Base-by-base conservation (phyloP, 2,888 invertebrate species). In the Lithophane socia region DNA sequence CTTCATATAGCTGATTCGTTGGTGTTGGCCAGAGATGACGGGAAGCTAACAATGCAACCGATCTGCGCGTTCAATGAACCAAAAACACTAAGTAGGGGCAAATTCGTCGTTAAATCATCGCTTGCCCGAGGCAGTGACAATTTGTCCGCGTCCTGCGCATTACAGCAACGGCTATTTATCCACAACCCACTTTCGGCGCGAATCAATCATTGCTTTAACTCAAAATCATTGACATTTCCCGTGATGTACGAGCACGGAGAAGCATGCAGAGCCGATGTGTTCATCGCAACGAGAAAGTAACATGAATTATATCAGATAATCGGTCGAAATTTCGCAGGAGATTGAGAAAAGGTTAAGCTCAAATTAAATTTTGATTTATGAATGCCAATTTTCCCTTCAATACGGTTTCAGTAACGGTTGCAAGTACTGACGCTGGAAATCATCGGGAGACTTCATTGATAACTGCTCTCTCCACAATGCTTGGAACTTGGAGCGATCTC, bases 331-430 rank as follows among this genome's bases (percentile, higher is more conserved):
- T 92, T 90, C 65, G 63, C 75, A 76, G 78, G 74, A 81, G 72
- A 80, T 88, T 80, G 87, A 79, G 87, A 83, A 93, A 93, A 93
- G 92, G 94, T 93, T 92, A 92, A 91, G 86, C 89, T 84, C 80
- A 90, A 91, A 93, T 94, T 93, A 92, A 89, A 89, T 86, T 81
- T 90, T 92, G 93, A 95, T 95, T 94, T 94, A 95, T 93, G 87
- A 83, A 89, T 89, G 83, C 87, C 91, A 93, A 94, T 94, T 94
- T 94, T 89, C 88, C 89, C 88, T 91, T 93, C 93, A 90, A 84
- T 83, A 82, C 80, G 81, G 75, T 87, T 82, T 78, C 63, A 88
- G 88, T 88, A 88, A 83, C 87, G 86, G 88, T 82, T 86, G 87
- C 83, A 81, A 75, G 73, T 65, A 66, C 71, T 77, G 87, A 82